These are phyloP conservation scores for Linepithema humile DNA, from an alignment of 1,140 invertebrate species.

Conservation along the genomic window DNA sequence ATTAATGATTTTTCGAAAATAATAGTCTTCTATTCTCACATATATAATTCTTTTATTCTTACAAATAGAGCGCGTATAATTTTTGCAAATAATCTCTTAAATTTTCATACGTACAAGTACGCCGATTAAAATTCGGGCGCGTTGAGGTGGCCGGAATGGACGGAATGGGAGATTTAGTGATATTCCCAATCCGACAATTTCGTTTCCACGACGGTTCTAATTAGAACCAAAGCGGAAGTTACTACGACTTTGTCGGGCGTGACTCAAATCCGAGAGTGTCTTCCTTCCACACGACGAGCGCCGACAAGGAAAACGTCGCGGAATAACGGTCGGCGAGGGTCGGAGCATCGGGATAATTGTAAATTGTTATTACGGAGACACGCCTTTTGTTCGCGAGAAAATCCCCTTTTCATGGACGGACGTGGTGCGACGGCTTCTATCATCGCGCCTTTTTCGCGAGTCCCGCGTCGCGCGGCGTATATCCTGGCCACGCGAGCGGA, in stretches of 20 bases:
- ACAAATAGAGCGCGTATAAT: background rate
- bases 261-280: slow-evolving; percentile 29
- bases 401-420: slow-evolving; percentile 38
- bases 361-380: slow-evolving; percentile 54
- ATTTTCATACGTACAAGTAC: background rate
- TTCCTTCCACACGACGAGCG: background rate
- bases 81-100: background rate
- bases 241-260: slow-evolving; percentile 30
- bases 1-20: background rate
- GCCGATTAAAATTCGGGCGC: slow-evolving; percentile 1
- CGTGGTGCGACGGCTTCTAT: slow-evolving; percentile 16
- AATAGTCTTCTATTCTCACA: background rate
- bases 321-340: background rate
- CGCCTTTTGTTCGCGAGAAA: slow-evolving; percentile 26
- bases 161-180: slow-evolving; percentile 12
- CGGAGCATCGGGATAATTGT: slow-evolving; percentile 41
- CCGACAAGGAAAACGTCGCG: background rate
- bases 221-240: slow-evolving; percentile 52
- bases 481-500: slow-evolving; percentile 70
- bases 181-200: background rate
- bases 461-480: slow-evolving; percentile 44
- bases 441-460: slow-evolving; percentile 21
- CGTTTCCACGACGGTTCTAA: slow-evolving; percentile 24
- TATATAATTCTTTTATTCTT: background rate
- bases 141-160: background rate